Base-by-base conservation (phyloP, 1,140 invertebrate species). In the Rhyzopertha dominica region DNA sequence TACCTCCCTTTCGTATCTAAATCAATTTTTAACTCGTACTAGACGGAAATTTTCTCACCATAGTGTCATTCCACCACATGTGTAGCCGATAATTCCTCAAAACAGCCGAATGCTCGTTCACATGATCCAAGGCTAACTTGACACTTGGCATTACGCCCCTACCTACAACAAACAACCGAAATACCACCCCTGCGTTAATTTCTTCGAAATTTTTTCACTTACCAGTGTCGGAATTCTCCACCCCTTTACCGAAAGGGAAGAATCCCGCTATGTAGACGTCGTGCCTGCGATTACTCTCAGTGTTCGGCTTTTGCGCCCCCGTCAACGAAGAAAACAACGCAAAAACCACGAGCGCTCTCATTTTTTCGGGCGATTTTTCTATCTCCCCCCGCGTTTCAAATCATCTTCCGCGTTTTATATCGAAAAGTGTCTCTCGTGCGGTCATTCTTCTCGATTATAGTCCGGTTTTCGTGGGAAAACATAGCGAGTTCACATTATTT, bases 31-130 rank as follows among this genome's bases (percentile, higher is more conserved):
- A n/a, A n/a, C n/a, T n/a, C n/a, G n/a, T n/a, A n/a, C n/a, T n/a
- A n/a, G n/a, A n/a, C n/a, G n/a, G n/a, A n/a, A n/a, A n/a, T n/a
- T n/a, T n/a, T n/a, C 57, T 74, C 65, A 95, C 92, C 85, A 91
- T 82, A 2, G 91, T 95, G 58, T 95, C 89, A 65, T 95, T 95
- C 87, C 87, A 93, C 80, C 86, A 88, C 79, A 95, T 91, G 62
- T 91, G 88, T 30, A 95, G 78, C 22, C 87, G 76, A 68, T 94
- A 92, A 67, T 91, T 90, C 36, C 82, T 75, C 8, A 95, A 73
- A 29, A 95, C 81, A 18, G 76, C 76, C 19, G 84, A 82, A 62
- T 89, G 86, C 56, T 91, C 85, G 69, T 95, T 95, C 63, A 95
- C 90, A 71, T 95, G 90, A 56, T 90, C 85, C 41, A 95, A 75